Conservation (phyloP, 2,888 invertebrate species). For the Macaria liturata region DNA sequence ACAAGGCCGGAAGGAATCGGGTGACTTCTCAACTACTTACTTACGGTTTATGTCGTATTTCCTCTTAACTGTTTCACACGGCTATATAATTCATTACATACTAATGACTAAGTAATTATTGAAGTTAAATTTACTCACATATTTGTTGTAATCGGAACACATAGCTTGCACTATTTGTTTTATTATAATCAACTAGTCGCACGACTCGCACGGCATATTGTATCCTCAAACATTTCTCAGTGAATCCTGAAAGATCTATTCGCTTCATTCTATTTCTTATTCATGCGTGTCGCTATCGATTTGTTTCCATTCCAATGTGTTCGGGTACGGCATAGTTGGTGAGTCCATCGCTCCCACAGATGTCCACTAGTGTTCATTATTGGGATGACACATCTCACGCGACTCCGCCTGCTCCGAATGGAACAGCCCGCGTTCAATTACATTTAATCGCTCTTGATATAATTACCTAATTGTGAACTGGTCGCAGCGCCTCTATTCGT, state of each 20-base stretch:
- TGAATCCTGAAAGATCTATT: background rate
- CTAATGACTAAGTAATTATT: too few species aligned
- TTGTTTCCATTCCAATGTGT: constrained; percentile 9
- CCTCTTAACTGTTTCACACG: too few species aligned
- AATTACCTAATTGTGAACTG: constrained; percentile 73
- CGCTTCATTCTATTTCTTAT: constrained; percentile 2
- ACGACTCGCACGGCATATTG: too few species aligned
- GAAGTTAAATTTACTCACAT: too few species aligned
- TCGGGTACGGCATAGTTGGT: constrained; percentile 8
- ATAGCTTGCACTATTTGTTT: too few species aligned
- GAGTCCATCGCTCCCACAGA: constrained; percentile 25
- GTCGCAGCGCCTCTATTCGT: constrained; percentile 42
- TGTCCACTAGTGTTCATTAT: constrained; percentile 26
- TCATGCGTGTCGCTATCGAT: constrained; percentile 9
- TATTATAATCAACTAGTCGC: too few species aligned
- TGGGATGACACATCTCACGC: constrained; percentile 50
- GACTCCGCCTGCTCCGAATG: constrained; percentile 16
- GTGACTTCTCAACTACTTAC: too few species aligned
- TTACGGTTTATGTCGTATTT: too few species aligned
- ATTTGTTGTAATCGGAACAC: too few species aligned
- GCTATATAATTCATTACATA: too few species aligned
- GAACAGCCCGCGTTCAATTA: constrained; percentile 70
- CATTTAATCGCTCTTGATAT: constrained; percentile 77
- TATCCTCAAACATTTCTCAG: background rate
- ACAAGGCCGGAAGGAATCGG: background rate